Evolutionary conservation across 2,888 invertebrate species (phyloP), one percentile per base, ranked within the genome.

Genomic region (Drosophila austrosaltans): DNA sequence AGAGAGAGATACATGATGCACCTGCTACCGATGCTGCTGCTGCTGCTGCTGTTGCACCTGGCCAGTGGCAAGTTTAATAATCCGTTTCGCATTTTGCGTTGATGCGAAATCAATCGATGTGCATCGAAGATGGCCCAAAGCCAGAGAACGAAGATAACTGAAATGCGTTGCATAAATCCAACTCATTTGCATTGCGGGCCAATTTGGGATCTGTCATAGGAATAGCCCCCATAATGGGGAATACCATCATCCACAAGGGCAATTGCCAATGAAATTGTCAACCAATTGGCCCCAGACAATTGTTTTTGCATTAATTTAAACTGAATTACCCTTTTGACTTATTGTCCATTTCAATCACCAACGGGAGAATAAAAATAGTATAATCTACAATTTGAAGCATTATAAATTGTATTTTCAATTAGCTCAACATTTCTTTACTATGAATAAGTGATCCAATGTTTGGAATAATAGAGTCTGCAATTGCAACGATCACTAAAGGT

Each of bases 21-120:
- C 36, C 36, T 36, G 36, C 70, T 63, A 57, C 65, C 44, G 16
- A 28, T 39, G 48, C 70, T 57, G 1, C 5, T 32, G 6, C 32
- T 6, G 6, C 70, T 63, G 56, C 65, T 56, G 25, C 22, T 39
- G 53, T 54, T 57, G 72, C 71, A 72, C 72, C 72, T 72, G 72
- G 75, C 75, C 72, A 74, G 63, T 58, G 77, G 78, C 72, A 76
- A 73, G 75, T 86, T 83, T 78, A 62, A 81, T 87, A 84, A 84
- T 88, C 79, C 89, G 74, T 81, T 86, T 79, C 79, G 72, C 77
- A 76, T 75, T 76, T 76, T 71, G 76, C 73, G 72, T 72, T 84
- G 84, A 83, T 83, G 83, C 79, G 84, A 81, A 81, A 77, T 79
- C 79, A 84, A 88, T 88, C 82, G 89, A 75, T 81, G 87, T 73